Evolutionary conservation across 2,797 vertebrate genomes (phyloP).

Genomic region (Lagodon rhomboides): DNA sequence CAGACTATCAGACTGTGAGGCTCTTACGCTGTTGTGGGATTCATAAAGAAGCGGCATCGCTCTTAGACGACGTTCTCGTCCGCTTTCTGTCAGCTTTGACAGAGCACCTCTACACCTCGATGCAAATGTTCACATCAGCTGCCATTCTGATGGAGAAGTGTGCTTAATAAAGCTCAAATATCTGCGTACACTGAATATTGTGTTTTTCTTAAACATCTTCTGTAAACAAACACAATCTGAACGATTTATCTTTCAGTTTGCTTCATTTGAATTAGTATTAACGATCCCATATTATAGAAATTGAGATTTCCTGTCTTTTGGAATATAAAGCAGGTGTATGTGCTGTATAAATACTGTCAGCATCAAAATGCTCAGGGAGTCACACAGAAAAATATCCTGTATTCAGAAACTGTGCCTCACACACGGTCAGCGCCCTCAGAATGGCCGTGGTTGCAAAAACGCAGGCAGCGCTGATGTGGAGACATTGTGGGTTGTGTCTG

Average conservation of each 20-base stretch:
- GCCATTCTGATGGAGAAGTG: slow-evolving; percentile 16
- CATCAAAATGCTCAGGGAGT: too few relatives aligned
- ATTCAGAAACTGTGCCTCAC: too few relatives aligned
- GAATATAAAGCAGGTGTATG: too few relatives aligned
- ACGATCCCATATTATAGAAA: too few relatives aligned
- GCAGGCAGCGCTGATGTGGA: too few relatives aligned
- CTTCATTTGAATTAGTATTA: not conserved
- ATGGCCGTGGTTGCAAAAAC: too few relatives aligned
- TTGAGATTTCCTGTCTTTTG: too few relatives aligned
- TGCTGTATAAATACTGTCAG: too few relatives aligned
- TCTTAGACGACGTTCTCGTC: slow-evolving; percentile 40
- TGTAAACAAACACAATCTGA: slow-evolving; percentile 2
- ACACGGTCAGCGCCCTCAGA: too few relatives aligned
- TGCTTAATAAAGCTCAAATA: slow-evolving; percentile 19
- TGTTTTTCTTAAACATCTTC: not conserved
- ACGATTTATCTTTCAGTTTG: slow-evolving; percentile 19
- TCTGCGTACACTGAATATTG: slow-evolving; percentile 3
- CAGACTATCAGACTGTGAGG: slow-evolving; percentile 59
- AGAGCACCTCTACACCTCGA: slow-evolving; percentile 46
- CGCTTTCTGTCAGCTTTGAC: slow-evolving; percentile 59
- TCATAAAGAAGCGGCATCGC: slow-evolving; percentile 68
- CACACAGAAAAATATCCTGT: too few relatives aligned
- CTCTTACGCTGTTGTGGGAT: slow-evolving; percentile 59
- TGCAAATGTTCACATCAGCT: slow-evolving; percentile 45
- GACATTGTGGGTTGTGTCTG: too few relatives aligned